phyloP scores from a whole-genome alignment of 2,797 vertebrate species.

The Antennarius maculatus region DNA sequence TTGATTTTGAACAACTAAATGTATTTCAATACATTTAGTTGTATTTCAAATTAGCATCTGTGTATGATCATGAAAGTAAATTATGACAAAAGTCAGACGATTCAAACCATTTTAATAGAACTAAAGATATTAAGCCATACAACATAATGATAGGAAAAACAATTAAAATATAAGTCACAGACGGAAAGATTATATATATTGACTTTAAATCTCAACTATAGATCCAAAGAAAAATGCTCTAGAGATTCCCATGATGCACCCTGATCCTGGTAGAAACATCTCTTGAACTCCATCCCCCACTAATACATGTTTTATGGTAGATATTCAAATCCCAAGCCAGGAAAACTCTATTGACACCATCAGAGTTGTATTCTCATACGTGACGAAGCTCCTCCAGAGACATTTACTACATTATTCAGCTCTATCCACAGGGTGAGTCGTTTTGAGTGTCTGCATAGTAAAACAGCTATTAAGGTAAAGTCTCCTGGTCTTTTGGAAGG shows the following conservation, averaged over 20 bases:
- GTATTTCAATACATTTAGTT: constrained; percentile 1
- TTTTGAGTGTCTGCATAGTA: not conserved
- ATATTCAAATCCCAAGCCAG: not conserved
- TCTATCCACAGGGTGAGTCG: not conserved
- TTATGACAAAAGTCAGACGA: too few relatives aligned
- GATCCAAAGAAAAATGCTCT: not conserved
- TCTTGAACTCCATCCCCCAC: too few relatives aligned
- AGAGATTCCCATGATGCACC: not conserved
- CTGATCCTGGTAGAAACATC: too few relatives aligned
- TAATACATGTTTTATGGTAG: not conserved
- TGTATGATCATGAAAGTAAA: too few relatives aligned
- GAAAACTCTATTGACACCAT: constrained; percentile 3
- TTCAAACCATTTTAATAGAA: too few relatives aligned
- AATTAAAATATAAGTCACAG: not conserved
- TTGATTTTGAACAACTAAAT: too few relatives aligned
- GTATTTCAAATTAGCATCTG: not conserved
- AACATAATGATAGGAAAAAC: too few relatives aligned
- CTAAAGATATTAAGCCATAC: too few relatives aligned
- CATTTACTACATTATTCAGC: not conserved
- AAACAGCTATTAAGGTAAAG: constrained; percentile 24
- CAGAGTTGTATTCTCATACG: not conserved
- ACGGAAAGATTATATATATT: not conserved
- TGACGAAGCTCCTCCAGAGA: constrained; percentile 6
- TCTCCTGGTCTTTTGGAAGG: constrained; percentile 22
- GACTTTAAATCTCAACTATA: not conserved